Evolutionary conservation across 2,797 vertebrate species (phyloP).

Genomic region (Sebastes hubbsi): DNA sequence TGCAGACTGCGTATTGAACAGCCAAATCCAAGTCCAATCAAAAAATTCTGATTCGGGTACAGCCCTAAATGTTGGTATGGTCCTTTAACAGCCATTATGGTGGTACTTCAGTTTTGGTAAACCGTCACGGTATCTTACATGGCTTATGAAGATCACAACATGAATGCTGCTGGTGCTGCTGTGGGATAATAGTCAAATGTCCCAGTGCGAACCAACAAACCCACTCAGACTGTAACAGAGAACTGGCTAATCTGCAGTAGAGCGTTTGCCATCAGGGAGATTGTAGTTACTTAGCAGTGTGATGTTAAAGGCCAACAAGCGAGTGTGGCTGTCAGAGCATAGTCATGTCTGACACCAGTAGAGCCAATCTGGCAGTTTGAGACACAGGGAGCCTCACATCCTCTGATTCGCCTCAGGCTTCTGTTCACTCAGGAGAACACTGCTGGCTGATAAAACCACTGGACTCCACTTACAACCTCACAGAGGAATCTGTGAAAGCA

Average conservation of each 20-base stretch:
- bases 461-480: conserved; percentile 28
- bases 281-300: conserved; percentile 63
- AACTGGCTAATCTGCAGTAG: conserved; percentile 62
- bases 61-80: background rate
- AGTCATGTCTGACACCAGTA: conserved; percentile 69
- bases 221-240: conserved; percentile 45
- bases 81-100: background rate
- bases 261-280: conserved; percentile 65
- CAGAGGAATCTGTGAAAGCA: conserved; percentile 5
- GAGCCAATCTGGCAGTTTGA: conserved; percentile 67
- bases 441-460: conserved; percentile 41
- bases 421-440: conserved; percentile 51
- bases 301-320: conserved; percentile 60
- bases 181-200: conserved; percentile 33
- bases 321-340: conserved; percentile 64
- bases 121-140: background rate
- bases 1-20: too few relatives aligned
- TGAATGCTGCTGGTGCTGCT: conserved; percentile 6
- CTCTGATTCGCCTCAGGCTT: conserved; percentile 50
- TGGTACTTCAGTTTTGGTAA: background rate
- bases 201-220: conserved; percentile 43
- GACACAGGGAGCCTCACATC: conserved; percentile 51
- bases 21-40: too few relatives aligned
- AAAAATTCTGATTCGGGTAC: too few relatives aligned
- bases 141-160: conserved; percentile 3